Evolutionary conservation across 2,797 vertebrate species (phyloP).

Genomic region (Linurgus olivaceus): DNA sequence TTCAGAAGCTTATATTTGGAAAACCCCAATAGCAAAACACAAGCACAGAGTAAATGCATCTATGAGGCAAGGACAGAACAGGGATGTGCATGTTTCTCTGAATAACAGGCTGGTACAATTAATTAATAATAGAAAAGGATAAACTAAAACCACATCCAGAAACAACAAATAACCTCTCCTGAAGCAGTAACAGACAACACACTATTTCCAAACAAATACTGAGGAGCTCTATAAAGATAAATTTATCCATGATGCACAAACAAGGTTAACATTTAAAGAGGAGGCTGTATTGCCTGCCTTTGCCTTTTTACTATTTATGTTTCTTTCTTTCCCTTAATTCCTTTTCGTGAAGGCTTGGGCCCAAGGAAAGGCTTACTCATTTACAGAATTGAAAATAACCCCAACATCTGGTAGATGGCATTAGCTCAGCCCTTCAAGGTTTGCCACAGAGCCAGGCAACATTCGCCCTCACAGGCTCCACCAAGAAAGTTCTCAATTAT

Average conservation of each 20-base stretch:
- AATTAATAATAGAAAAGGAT: background rate
- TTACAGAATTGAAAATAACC: background rate
- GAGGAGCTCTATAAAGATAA: background rate
- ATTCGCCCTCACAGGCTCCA: background rate
- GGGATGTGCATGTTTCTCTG: background rate
- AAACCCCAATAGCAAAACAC: background rate
- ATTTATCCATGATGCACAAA: background rate
- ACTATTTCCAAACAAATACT: background rate
- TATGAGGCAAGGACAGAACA: background rate
- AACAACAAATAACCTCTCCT: background rate
- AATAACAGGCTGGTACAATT: background rate
- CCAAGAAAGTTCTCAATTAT: background rate
- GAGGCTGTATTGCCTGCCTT: background rate
- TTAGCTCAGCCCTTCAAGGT: background rate
- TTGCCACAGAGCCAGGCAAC: background rate
- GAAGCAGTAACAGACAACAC: background rate
- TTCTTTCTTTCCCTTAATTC: background rate
- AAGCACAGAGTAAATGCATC: background rate
- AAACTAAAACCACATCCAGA: background rate
- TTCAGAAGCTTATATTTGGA: background rate
- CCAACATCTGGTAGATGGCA: background rate
- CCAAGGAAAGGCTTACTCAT: background rate
- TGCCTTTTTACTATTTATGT: background rate
- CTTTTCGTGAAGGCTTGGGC: background rate
- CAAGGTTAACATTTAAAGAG: background rate